Evolutionary conservation across 2,797 vertebrate genomes (phyloP), one percentile per base, ranked within the genome.

Genomic region (Oryzias dopingdopingensis): DNA sequence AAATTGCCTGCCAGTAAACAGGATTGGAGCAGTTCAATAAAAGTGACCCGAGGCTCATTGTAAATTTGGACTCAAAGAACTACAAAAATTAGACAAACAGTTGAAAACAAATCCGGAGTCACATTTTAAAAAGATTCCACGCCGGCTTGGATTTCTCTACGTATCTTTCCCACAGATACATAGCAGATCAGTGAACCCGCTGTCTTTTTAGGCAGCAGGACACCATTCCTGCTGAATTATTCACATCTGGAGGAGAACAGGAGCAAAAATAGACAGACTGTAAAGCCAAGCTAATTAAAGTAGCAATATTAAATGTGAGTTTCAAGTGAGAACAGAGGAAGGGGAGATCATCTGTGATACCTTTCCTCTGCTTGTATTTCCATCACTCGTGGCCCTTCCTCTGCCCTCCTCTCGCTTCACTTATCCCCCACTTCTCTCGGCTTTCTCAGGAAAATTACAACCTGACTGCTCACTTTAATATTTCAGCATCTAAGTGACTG

Each of bases 381-480:
- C 67, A 77, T 76, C 78, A 61, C 74, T 65, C 15, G 12, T 41
- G 46, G 70, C 69, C 62, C 74, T 58, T 15, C 70, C 70, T 67
- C 74, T 46, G 54, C 48, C 70, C 63, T 64, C 49, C 79, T 77
- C 66, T 77, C 59, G 57, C 81, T 85, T 82, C 83, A 80, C 81
- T 86, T 84, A 86, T 79, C 81, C 80, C 86, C 80, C 75, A 49
- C 55, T 78, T 86, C 86, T 85, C 86, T 82, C 41, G 60, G 85
- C 87, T 90, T 90, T 85, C 87, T 86, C 83, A 68, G 85, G 90
- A 90, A 92, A 92, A 92, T 92, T 92, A 92, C 86, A 91, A 91
- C 91, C 90, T 92, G 89, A 90, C 89, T 91, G 87, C 80, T 86
- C 86, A 88, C 89, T 90, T 90, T 91, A 90, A 91, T 92, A 91